A percentile compares a stretch with the other conserved stretches of the same genome.
These are phyloP conservation scores for Suricata suricatta DNA, from an alignment of 2,113 vertebrate species.

Conservation along the genomic window DNA sequence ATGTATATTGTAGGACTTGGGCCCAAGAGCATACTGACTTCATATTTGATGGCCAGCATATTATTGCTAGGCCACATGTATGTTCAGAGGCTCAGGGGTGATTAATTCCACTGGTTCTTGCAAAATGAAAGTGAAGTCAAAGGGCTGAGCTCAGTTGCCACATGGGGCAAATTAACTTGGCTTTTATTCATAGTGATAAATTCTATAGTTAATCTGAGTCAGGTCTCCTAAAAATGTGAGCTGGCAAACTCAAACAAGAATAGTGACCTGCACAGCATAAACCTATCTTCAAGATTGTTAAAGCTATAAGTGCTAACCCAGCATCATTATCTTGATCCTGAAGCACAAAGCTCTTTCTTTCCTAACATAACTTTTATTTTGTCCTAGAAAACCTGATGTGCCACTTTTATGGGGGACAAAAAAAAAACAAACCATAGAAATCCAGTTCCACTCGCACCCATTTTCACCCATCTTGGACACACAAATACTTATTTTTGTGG, in stretches of 20 bases:
- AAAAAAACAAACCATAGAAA: neutral
- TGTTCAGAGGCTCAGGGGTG: neutral
- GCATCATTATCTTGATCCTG: neutral
- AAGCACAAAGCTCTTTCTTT: neutral
- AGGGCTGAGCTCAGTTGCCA: neutral
- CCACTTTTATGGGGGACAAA: conserved; percentile 25
- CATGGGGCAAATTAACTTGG: neutral
- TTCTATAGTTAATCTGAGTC: neutral
- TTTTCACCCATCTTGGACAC: conserved; percentile 21
- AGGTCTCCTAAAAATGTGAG: neutral
- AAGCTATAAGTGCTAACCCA: neutral
- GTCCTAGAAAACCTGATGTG: neutral
- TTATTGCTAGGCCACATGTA: too few relatives aligned
- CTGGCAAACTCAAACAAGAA: neutral
- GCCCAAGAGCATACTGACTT: neutral
- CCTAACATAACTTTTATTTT: neutral
- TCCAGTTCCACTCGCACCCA: conserved; percentile 50
- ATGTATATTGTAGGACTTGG: neutral
- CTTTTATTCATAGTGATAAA: neutral
- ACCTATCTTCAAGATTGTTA: neutral
- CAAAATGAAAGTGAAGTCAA: neutral
- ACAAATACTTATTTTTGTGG: conserved; percentile 2
- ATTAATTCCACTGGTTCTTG: neutral
- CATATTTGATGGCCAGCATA: neutral
- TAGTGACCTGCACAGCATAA: too few relatives aligned